These are phyloP conservation scores for Eutrigla gurnardus DNA, from an alignment of 2,797 vertebrate genomes.

Conservation along the genomic window DNA sequence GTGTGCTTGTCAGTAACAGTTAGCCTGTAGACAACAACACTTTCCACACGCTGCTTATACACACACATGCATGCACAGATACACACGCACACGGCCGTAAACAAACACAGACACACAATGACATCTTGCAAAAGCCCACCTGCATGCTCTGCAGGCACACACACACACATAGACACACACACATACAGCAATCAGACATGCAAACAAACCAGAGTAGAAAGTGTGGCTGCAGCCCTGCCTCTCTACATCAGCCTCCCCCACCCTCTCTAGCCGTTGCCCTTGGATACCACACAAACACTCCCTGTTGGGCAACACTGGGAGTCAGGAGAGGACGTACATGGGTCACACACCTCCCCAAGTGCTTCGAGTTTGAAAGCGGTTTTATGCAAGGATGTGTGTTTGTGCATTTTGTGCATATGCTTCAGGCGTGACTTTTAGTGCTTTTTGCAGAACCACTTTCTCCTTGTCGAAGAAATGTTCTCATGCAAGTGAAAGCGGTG, in stretches of 20 bases:
- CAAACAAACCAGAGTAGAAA: conserved; percentile 77
- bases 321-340: conserved; percentile 82
- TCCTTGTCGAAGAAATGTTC: conserved; percentile 19
- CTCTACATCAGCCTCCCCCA: conserved; percentile 79
- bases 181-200: conserved; percentile 76
- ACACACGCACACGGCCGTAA: conserved; percentile 40
- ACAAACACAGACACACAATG: conserved; percentile 60
- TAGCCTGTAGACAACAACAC: conserved; percentile 80
- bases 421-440: conserved; percentile 24
- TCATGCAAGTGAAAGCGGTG: conserved; percentile 7
- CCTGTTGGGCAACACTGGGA: conserved; percentile 85
- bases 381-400: conserved; percentile 43
- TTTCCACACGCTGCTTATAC: conserved; percentile 70
- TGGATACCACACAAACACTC: conserved; percentile 87
- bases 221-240: conserved; percentile 77
- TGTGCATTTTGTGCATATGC: conserved; percentile 39
- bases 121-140: conserved; percentile 71
- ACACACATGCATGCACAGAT: conserved; percentile 53
- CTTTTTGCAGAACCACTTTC: conserved; percentile 34
- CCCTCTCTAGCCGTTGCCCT: conserved; percentile 77
- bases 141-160: conserved; percentile 64
- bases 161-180: conserved; percentile 49
- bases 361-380: conserved; percentile 52
- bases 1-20: conserved; percentile 84
- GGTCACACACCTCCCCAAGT: conserved; percentile 75